Base-by-base conservation (phyloP, 2,888 invertebrate species). In the Lacanobia oleracea region DNA sequence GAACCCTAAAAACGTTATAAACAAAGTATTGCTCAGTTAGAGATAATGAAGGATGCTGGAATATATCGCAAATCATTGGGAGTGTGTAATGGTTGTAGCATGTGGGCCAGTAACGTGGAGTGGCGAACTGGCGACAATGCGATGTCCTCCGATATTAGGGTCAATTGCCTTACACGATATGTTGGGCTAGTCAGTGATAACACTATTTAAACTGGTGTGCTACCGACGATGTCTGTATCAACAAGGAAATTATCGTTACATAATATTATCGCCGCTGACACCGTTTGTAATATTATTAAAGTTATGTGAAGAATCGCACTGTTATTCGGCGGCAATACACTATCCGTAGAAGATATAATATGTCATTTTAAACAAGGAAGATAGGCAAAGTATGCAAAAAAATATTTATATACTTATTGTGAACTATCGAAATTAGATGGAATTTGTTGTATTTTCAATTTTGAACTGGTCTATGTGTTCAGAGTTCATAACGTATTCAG, bases 131-230 rank as follows among this genome's bases (percentile, higher is more conserved):
- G 87, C 87, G 90, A 91, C 91, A 91, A 90, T 92, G 89, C 88
- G 87, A 88, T 88, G 89, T 92, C 91, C 90, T 91, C 89, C 85
- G 88, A 91, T 92, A 94, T 93, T 92, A 92, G 87, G 93, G 94
- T 93, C 94, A 93, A 93, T 92, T 93, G 92, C 91, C 91, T 86
- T 87, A 77, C 82, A 82, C 84, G 87, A 87, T 84, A 86, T 89
- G 90, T 92, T 90, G 89, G 91, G 91, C 89, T 91, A 91, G 91
- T 89, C 91, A 89, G 85, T 86, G 94, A 94, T 94, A 94, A 93
- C 89, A 88, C 86, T 92, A 88, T 92, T 92, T 91, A 88, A 89
- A 90, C 88, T 85, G 84, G 68, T 80, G 75, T 75, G 85, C 90
- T 90, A 90, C 91, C 88, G 88, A 84, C 88, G 85, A 88, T 86